phyloP scores from a whole-genome alignment of 64 coral and sea anemone species.

The Montipora sp. region DNA sequence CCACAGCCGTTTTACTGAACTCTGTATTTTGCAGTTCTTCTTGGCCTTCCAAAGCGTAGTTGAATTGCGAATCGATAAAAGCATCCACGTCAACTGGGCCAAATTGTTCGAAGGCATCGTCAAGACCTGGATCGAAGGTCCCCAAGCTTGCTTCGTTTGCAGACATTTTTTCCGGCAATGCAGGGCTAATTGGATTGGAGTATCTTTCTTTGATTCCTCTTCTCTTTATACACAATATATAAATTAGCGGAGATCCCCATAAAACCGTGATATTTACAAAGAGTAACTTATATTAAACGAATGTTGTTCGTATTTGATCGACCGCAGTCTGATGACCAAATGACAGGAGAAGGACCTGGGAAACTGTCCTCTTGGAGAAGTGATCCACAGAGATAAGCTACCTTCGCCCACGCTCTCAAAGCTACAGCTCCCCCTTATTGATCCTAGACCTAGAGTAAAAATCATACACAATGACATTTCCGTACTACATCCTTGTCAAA shows the following conservation, averaged over 20 bases:
- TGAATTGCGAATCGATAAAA: constrained; percentile 17
- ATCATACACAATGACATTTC: too few species aligned
- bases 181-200: not conserved
- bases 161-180: not conserved
- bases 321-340: not conserved
- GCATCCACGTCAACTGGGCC: constrained; percentile 3
- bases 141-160: not conserved
- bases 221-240: not conserved
- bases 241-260: not conserved
- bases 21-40: not conserved
- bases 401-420: not conserved
- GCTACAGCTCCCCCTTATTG: too few species aligned
- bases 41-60: not conserved
- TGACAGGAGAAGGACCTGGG: too few species aligned
- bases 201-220: not conserved
- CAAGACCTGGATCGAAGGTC: not conserved
- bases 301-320: too few species aligned
- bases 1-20: too few species aligned
- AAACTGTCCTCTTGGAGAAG: too few species aligned
- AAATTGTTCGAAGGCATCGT: constrained; percentile 1
- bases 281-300: too few species aligned
- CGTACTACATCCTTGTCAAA: too few species aligned
- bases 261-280: not conserved
- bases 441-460: too few species aligned
- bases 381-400: not conserved